Conservation (phyloP, 2,888 invertebrate genomes). For the Metallyticus violacea region DNA sequence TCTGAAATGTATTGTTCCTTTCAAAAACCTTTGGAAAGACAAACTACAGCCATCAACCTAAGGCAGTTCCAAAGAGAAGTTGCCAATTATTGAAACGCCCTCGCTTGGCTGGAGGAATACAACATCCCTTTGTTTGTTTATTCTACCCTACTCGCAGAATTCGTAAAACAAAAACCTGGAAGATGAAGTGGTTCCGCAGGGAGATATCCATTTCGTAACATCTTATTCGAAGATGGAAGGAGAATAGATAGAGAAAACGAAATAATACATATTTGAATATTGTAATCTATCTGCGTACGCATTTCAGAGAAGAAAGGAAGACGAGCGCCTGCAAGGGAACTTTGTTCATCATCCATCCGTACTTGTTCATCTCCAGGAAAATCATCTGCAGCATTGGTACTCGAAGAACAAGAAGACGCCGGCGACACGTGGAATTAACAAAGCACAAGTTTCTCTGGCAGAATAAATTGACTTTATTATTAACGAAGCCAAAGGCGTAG, state of each 20-base stretch:
- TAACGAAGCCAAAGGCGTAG: constrained; percentile 12
- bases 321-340: background rate
- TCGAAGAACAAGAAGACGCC: background rate
- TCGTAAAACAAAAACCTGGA: background rate
- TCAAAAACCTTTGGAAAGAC: background rate
- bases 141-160: background rate
- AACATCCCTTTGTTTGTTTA: background rate
- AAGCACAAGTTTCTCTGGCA: constrained; percentile 17
- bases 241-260: background rate
- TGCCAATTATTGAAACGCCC: background rate
- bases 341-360: background rate
- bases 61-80: background rate
- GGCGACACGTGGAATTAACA: constrained; percentile 1
- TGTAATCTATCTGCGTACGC: constrained; percentile 10
- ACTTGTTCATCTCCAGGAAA: background rate
- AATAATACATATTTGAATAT: constrained; percentile 10
- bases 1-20: background rate
- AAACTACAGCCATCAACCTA: background rate
- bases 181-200: background rate
- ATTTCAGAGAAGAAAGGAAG: no score
- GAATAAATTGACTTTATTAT: constrained; percentile 21
- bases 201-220: background rate
- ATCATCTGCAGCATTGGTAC: background rate
- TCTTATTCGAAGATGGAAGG: background rate
- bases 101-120: background rate